A percentile compares a stretch with the other conserved stretches of the same genome.
phyloP scores from a whole-genome alignment of 2,113 vertebrate genomes.

The Caretta caretta region DNA sequence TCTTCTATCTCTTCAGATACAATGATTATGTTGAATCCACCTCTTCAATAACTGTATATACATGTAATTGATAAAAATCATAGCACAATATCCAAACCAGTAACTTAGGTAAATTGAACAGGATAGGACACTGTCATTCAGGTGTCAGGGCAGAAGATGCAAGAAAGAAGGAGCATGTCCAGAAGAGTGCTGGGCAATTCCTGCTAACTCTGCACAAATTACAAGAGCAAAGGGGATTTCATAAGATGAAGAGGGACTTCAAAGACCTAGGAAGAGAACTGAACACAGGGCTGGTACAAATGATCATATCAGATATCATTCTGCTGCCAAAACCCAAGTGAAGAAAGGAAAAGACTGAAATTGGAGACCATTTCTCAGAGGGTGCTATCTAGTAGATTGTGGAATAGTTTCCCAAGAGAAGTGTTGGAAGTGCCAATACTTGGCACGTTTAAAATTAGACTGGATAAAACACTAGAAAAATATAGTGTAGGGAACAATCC shows the following conservation, averaged over 20 bases:
- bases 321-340: neutral
- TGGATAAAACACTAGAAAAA: slow-evolving; percentile 1
- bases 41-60: neutral
- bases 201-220: neutral
- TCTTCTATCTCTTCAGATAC: neutral
- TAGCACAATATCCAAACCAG: neutral
- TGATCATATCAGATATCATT: fast-evolving
- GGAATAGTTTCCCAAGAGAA: neutral
- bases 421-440: neutral
- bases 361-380: fast-evolving
- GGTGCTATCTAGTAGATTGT: neutral
- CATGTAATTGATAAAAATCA: neutral
- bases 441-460: neutral
- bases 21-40: neutral
- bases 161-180: neutral
- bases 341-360: neutral
- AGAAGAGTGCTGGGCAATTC: neutral
- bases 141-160: neutral
- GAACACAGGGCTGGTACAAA: neutral
- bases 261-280: neutral
- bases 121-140: neutral
- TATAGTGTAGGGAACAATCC: neutral
- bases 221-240: neutral
- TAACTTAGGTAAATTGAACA: neutral
- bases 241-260: neutral